A percentile compares a stretch with the other conserved stretches of the same genome.
Conservation (phyloP, 2,888 invertebrate genomes). For the Eumerus sabulonum region DNA sequence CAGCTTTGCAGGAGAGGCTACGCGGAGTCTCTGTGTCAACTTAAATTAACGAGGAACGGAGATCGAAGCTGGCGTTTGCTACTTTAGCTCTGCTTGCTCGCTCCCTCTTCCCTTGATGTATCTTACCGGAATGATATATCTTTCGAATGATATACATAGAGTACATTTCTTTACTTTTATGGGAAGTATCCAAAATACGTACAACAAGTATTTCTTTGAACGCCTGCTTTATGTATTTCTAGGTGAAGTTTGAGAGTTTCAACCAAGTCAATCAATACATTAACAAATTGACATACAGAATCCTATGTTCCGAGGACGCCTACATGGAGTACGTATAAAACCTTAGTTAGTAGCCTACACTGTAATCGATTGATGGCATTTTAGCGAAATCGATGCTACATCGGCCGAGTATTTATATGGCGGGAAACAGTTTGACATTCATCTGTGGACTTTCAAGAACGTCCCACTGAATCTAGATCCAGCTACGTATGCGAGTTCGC, state of each 20-base stretch:
- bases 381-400: constrained; percentile 59
- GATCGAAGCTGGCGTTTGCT: too few relatives aligned
- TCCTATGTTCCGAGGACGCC: constrained; percentile 72
- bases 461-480: constrained; percentile 72
- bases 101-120: too few relatives aligned
- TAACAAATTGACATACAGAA: constrained; percentile 73
- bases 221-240: neutral
- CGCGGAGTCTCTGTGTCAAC: too few relatives aligned
- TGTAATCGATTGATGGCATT: too few relatives aligned
- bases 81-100: too few relatives aligned
- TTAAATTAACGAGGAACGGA: too few relatives aligned
- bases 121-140: too few relatives aligned
- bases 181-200: too few relatives aligned
- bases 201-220: too few relatives aligned
- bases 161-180: too few relatives aligned
- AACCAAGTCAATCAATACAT: constrained; percentile 70
- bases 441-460: constrained; percentile 75
- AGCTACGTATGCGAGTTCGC: constrained; percentile 72
- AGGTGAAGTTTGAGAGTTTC: constrained; percentile 56
- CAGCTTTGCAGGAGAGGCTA: too few relatives aligned
- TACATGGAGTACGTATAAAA: constrained; percentile 73
- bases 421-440: constrained; percentile 71
- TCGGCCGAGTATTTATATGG: constrained; percentile 71
- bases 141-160: too few relatives aligned
- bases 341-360: neutral